Evolutionary conservation across 2,888 invertebrate species (phyloP).

Genomic region (Tanypteryx hageni): DNA sequence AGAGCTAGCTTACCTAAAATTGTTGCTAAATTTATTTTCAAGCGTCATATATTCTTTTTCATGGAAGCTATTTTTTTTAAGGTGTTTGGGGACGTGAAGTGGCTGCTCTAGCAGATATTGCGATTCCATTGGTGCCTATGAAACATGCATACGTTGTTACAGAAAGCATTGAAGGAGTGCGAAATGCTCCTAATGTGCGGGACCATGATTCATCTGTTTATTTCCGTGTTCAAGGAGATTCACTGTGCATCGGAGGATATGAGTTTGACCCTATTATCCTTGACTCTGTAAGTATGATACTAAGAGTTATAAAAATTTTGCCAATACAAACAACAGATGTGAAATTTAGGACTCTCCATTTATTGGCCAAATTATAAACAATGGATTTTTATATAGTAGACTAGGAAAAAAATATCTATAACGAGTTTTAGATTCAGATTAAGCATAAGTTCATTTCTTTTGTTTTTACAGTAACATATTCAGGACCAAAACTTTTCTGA

Average conservation of each 20-base stretch:
- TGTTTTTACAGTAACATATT: too few relatives aligned
- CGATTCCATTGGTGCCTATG: slow-evolving; percentile 88
- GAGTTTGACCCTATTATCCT: slow-evolving; percentile 90
- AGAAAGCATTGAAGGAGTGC: slow-evolving; percentile 85
- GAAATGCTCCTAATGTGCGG: slow-evolving; percentile 87
- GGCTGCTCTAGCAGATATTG: slow-evolving; percentile 81
- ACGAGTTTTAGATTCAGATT: too few relatives aligned
- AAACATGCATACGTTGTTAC: slow-evolving; percentile 93
- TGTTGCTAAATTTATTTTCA: too few relatives aligned
- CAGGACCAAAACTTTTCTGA: too few relatives aligned
- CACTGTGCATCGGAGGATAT: slow-evolving; percentile 91
- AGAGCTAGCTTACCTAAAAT: too few relatives aligned
- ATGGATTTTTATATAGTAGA: too few relatives aligned
- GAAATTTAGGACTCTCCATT: neutral
- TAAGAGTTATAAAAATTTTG: neutral
- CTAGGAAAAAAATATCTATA: too few relatives aligned
- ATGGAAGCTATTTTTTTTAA: slow-evolving; percentile 67
- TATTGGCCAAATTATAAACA: too few relatives aligned
- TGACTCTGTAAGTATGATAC: slow-evolving; percentile 79
- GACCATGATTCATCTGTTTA: slow-evolving; percentile 92
- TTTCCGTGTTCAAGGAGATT: slow-evolving; percentile 89
- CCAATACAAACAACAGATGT: neutral
- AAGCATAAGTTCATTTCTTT: too few relatives aligned
- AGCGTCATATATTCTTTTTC: too few relatives aligned
- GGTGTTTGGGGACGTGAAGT: slow-evolving; percentile 91